These are phyloP conservation scores for Eudyptes chrysolophus DNA, from an alignment of 2,113 vertebrate genomes.

Conservation along the genomic window DNA sequence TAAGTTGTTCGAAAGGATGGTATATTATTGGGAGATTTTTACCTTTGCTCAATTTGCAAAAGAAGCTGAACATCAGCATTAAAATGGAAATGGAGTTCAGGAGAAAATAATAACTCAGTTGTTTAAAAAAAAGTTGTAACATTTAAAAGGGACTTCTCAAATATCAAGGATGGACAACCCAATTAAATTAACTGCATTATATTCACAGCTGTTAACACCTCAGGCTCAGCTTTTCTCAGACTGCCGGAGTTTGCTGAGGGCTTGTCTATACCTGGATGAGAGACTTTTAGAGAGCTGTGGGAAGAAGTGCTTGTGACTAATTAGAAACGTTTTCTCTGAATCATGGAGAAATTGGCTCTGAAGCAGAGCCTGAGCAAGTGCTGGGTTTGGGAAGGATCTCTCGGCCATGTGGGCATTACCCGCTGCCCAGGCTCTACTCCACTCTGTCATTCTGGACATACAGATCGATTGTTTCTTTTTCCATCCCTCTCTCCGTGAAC, in stretches of 20 bases:
- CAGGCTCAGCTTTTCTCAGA: not conserved
- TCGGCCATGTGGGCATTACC: not conserved
- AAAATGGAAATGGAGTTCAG: slow-evolving; percentile 48
- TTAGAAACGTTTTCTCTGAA: not conserved
- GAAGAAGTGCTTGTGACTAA: not conserved
- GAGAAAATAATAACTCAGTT: slow-evolving; percentile 47
- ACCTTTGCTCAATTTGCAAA: slow-evolving; percentile 36
- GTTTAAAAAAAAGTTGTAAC: slow-evolving; percentile 21
- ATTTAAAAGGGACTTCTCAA: slow-evolving; percentile 27
- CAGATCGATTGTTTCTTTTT: not conserved
- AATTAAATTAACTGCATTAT: slow-evolving; percentile 56
- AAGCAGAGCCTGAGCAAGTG: not conserved
- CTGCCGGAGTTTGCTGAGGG: not conserved
- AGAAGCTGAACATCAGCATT: slow-evolving; percentile 49
- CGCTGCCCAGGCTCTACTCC: rapidly evolving
- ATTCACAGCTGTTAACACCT: not conserved
- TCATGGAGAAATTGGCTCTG: rapidly evolving
- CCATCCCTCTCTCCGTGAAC: not conserved
- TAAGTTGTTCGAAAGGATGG: slow-evolving; percentile 22
- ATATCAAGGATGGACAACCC: slow-evolving; percentile 39
- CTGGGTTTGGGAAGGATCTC: not conserved
- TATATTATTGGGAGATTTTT: slow-evolving; percentile 36
- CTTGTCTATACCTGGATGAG: not conserved
- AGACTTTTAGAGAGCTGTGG: not conserved
- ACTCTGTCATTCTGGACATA: not conserved